Evolutionary conservation across 2,888 invertebrate species (phyloP).

Genomic region (Xestia sexstrigata): DNA sequence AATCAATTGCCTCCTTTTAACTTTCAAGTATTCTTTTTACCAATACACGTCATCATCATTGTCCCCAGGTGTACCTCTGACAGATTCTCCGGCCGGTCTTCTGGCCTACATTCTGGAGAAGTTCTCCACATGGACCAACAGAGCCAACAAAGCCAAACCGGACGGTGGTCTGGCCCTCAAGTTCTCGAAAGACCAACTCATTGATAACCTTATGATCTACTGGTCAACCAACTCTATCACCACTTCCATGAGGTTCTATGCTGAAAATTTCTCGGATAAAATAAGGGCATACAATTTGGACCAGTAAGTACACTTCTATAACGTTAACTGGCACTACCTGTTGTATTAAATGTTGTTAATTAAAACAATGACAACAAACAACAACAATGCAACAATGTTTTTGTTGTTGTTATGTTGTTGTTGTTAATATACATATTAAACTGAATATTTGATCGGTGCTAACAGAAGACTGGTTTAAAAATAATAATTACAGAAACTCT

Average conservation of each 20-base stretch:
- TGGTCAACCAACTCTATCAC: constrained; percentile 95
- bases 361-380: too few species aligned
- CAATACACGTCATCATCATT: neutral
- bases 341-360: neutral
- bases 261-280: constrained; percentile 90
- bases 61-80: constrained; percentile 83
- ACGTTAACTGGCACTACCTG: too few species aligned
- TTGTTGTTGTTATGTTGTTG: too few species aligned
- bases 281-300: constrained; percentile 75
- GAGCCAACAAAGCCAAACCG: constrained; percentile 79
- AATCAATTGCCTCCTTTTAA: too few species aligned
- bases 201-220: constrained; percentile 96
- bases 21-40: neutral
- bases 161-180: constrained; percentile 93
- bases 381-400: too few species aligned
- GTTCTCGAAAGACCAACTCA: constrained; percentile 92
- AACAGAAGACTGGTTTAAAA: neutral
- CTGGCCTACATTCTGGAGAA: constrained; percentile 96
- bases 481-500: neutral
- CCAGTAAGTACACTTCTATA: constrained; percentile 75
- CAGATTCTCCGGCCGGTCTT: constrained; percentile 95
- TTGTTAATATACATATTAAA: too few species aligned
- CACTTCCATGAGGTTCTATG: constrained; percentile 94
- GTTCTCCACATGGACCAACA: constrained; percentile 94
- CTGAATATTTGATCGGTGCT: neutral